Evolutionary conservation across 2,797 vertebrate species (phyloP), one percentile per base, ranked within the genome.

Genomic region (Melanotaenia parkinsoni): DNA sequence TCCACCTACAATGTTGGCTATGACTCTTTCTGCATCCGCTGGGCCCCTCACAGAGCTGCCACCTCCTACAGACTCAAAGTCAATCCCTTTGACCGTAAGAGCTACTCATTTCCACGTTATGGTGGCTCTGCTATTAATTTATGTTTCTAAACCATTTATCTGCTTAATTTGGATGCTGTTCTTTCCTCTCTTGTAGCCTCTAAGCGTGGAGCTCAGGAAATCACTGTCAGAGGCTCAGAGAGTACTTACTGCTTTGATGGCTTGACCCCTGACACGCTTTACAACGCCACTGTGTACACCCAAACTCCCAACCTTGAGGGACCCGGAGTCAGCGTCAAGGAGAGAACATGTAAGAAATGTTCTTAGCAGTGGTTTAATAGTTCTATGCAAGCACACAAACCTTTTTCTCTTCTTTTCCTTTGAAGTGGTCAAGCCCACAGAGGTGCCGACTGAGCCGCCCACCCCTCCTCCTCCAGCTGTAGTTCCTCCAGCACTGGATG

Each of bases 61-160:
- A 96, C 97, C 20, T 99, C 98, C n/a, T 99, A 99, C 92, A 96
- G 98, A 77, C 92, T 99, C 53, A 98, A 96, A 88, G 77, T 99
- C 59, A 95, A 95, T 73, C 98, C 98, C 58, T 88, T 96, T 70
- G 95, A 98, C 87, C 81, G 98, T 97, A 90, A 86, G 94, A 90
- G 3, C 4, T 4, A 22, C 16, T 59, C 13, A 14, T 2, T 65
- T 50, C 0, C 6, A 37, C 0, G 24, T 32, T 14, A 7, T 20
- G 12, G 5, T 70, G 5, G 8, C 13, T 28, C 26, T 30, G 26
- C 14, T 18, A 9, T 57, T 43, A 16, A 37, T 50, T 38, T 37
- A 2, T 22, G 20, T 61, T 13, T 51, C 8, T 56, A 28, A 16
- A 56, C 53, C 18, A 38, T 63, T 1, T 9, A 45, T 56, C n/a